Conservation (phyloP, 2,797 vertebrate genomes). For the Chaenodraco wilsoni region DNA sequence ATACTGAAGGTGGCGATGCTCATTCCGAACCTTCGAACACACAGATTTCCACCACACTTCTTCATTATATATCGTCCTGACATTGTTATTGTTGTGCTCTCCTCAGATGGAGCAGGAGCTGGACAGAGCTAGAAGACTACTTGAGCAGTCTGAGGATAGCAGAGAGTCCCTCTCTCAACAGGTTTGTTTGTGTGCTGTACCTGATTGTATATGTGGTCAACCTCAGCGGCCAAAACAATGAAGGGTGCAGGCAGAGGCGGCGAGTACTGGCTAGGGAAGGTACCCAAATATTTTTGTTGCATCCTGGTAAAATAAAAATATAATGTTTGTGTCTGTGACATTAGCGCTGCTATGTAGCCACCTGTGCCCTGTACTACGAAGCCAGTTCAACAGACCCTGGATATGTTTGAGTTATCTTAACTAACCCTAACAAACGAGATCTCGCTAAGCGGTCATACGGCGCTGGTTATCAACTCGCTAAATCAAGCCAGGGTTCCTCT, state of each 20-base stretch:
- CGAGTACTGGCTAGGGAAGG: no score
- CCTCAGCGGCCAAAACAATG: conserved; percentile 23
- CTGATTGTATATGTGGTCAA: conserved; percentile 17
- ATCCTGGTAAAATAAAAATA: no score
- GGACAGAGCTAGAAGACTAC: conserved; percentile 81
- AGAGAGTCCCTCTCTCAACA: conserved; percentile 88
- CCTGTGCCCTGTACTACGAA: no score
- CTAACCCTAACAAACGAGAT: no score
- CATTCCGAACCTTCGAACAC: neutral
- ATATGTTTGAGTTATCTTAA: no score
- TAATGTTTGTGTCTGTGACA: no score
- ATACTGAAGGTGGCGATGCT: neutral
- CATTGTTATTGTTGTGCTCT: conserved; percentile 15
- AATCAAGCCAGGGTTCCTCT: no score
- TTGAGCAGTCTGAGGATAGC: conserved; percentile 89
- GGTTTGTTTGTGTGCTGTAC: conserved; percentile 75
- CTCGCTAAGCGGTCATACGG: no score
- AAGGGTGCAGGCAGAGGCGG: neutral
- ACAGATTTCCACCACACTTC: conserved; percentile 1
- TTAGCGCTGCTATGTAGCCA: no score
- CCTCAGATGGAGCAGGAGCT: conserved; percentile 89
- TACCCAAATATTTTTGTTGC: no score
- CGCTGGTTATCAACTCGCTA: no score
- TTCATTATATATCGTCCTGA: conserved; percentile 10
- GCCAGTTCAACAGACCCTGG: no score